Evolutionary conservation across 2,888 invertebrate species (phyloP).

Genomic region (Sarcophaga variegata): DNA sequence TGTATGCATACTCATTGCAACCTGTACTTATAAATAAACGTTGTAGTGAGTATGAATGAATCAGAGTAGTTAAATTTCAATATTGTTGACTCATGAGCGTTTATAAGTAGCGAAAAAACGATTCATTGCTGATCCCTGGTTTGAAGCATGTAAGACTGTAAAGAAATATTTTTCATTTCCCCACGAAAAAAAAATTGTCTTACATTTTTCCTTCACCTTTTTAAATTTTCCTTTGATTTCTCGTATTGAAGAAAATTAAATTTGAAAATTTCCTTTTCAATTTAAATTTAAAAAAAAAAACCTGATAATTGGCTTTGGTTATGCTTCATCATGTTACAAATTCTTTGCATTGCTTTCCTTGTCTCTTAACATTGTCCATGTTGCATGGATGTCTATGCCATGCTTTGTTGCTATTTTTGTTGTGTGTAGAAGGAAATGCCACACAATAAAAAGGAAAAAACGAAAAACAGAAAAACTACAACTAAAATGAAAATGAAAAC

Average conservation of each 20-base stretch:
- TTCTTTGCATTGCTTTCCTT: neutral
- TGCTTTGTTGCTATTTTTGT: slow-evolving; percentile 15
- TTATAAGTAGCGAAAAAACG: no score
- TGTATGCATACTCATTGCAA: no score
- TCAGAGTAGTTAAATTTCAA: no score
- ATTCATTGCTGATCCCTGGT: no score
- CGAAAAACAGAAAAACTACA: neutral
- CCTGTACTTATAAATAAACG: no score
- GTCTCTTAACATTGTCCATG: neutral
- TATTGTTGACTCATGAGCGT: no score
- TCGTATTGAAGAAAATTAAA: neutral
- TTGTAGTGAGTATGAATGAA: no score
- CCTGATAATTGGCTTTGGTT: neutral
- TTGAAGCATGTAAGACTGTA: no score
- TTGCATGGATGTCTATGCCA: neutral
- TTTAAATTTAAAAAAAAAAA: neutral
- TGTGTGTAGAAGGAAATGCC: slow-evolving; percentile 27
- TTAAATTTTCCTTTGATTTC: neutral
- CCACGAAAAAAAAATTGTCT: neutral
- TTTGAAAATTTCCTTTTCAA: slow-evolving; percentile 16
- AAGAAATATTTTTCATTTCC: no score
- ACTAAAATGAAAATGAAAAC: slow-evolving; percentile 27
- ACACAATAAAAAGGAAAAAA: neutral
- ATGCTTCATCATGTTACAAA: neutral
- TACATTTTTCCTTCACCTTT: neutral